These are phyloP conservation scores for Conopomorpha cramerella DNA, from an alignment of 1,140 invertebrate species.

Conservation along the genomic window DNA sequence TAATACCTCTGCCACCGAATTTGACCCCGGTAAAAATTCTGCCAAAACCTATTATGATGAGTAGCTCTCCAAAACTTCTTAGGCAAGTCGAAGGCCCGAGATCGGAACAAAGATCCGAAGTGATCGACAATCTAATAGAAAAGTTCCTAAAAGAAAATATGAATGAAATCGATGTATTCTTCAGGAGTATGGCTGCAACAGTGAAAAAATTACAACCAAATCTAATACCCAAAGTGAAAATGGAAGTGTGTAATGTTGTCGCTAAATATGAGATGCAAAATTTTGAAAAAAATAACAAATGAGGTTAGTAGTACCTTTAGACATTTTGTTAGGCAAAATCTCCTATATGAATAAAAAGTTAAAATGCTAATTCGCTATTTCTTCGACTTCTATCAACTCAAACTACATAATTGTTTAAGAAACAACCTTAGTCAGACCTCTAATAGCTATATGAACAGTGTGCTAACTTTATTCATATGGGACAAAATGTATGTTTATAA, in stretches of 20 bases:
- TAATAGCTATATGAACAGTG: too few species aligned
- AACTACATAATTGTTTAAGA: too few species aligned
- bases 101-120: constrained; percentile 31
- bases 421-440: too few species aligned
- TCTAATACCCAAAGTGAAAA: constrained; percentile 51
- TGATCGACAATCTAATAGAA: constrained; percentile 44
- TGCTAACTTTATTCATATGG: too few species aligned
- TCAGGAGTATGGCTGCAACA: constrained; percentile 50
- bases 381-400: too few species aligned
- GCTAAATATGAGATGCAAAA: constrained; percentile 54
- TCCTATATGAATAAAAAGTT: too few species aligned
- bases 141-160: constrained; percentile 45
- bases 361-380: too few species aligned
- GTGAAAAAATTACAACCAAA: constrained; percentile 51
- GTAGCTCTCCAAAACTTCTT: constrained; percentile 27
- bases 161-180: constrained; percentile 51
- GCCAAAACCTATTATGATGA: constrained; percentile 40
- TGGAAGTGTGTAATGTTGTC: constrained; percentile 55
- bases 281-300: constrained; percentile 28
- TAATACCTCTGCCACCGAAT: constrained; percentile 27
- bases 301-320: too few species aligned
- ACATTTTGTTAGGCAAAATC: too few species aligned
- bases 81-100: constrained; percentile 38
- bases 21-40: constrained; percentile 44
- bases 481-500: too few species aligned